Base-by-base conservation (phyloP, 2,113 vertebrate genomes). In the Halcyon senegalensis region DNA sequence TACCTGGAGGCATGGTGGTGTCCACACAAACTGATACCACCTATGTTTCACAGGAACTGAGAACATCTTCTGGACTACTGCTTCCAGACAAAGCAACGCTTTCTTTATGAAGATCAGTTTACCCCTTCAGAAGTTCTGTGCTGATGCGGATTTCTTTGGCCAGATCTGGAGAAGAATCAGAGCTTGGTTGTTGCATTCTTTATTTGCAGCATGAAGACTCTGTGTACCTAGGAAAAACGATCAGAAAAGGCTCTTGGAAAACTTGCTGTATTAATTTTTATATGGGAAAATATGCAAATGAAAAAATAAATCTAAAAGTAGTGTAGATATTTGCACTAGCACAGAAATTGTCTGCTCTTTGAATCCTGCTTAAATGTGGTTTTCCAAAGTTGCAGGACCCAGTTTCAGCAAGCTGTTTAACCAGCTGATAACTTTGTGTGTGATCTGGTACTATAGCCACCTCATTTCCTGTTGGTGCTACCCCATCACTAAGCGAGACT, bases 171-270 rank as follows among this genome's bases (percentile, higher is more conserved):
- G 77, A 69, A 53, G 28, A 92, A 50, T 86, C n/a, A 68, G 31
- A 48, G 24, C 53, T 81, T 77, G 64, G 27, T 59, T 89, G 62
- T 62, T 97, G 94, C 94, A 95, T 98, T 69, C 30, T 93, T 91
- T 44, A 87, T 58, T 39, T 80, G 72, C 39, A 59, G 70, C 66
- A n/a, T 58, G 19, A 78, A 80, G 81, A 51, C 63, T 92, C 10
- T n/a, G 16, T 3, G 3, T 51, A 58, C 80, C 87, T 55, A 78
- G 59, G 73, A 87, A 77, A 23, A 9, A 3, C 4, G 9, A 48
- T 88, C 62, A 94, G 60, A 27, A 82, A 77, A 41, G 5, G 4
- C 48, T 82, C 46, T 89, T 85, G 69, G 67, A 59, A 43, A 43
- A 16, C 56, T 37, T 84, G 37, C 5, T 3, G 1, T 21, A 21